These are phyloP conservation scores for Illadopsis cleaveri DNA, from an alignment of 2,113 vertebrate genomes.

Conservation along the genomic window DNA sequence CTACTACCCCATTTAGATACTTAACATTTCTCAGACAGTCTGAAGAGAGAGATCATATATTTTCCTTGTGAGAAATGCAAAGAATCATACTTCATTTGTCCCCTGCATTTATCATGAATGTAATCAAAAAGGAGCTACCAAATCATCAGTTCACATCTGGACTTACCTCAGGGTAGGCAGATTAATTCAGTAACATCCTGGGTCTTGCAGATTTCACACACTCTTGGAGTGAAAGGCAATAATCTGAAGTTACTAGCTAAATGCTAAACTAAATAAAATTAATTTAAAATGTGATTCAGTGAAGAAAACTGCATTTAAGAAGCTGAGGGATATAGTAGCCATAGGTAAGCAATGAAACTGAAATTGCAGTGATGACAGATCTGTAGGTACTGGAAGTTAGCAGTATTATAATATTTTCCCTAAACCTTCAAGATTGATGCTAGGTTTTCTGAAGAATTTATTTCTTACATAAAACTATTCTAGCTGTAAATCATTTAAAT, in stretches of 20 bases:
- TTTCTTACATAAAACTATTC: neutral
- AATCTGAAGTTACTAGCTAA: neutral
- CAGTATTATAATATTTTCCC: neutral
- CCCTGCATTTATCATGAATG: neutral
- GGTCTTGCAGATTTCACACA: neutral
- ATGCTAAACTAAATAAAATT: neutral
- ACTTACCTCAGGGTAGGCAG: neutral
- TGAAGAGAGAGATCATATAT: neutral
- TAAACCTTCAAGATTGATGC: neutral
- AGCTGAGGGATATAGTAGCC: neutral
- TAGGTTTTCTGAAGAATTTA: neutral
- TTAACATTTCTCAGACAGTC: neutral
- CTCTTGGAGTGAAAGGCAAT: neutral
- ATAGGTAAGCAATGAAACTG: neutral
- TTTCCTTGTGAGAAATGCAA: neutral
- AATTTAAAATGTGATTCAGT: neutral
- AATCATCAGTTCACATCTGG: neutral
- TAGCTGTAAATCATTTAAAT: neutral
- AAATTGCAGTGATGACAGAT: neutral
- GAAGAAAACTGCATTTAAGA: slow-evolving; percentile 1
- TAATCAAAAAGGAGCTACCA: neutral
- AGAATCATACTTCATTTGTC: neutral
- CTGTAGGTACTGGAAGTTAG: neutral
- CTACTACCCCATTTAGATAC: neutral
- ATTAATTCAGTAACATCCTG: neutral